Percentiles rank a stretch among this genome's conserved stretches.
Conservation (phyloP, 1,140 invertebrate species). For the Brachionus asplanchnoidis region DNA sequence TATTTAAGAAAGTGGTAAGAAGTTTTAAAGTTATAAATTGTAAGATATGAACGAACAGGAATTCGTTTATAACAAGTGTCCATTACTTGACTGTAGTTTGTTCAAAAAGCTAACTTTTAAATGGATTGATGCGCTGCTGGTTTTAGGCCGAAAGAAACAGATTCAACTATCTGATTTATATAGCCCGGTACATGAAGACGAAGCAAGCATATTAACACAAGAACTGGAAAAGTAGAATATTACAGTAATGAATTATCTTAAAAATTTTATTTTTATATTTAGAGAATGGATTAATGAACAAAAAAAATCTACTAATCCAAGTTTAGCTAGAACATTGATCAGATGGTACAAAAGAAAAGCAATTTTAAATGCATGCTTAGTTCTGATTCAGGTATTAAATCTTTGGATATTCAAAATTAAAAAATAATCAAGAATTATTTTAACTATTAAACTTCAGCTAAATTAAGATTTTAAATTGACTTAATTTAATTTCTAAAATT, state of each 20-base stretch:
- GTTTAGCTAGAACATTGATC: not conserved
- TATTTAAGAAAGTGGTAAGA: too few relatives aligned
- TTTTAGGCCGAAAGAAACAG: not conserved
- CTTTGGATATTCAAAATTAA: too few relatives aligned
- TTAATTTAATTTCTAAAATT: too few relatives aligned
- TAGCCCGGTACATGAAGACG: slow-evolving; percentile 9
- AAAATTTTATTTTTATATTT: not conserved
- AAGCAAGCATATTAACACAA: not conserved
- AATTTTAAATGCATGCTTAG: not conserved
- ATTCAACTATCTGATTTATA: slow-evolving; percentile 24
- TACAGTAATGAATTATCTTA: not conserved
- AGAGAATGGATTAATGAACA: slow-evolving; percentile 21
- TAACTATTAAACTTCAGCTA: not conserved
- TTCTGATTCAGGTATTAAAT: slow-evolving; percentile 8
- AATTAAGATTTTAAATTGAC: not conserved
- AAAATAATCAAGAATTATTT: too few relatives aligned
- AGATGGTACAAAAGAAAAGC: slow-evolving; percentile 37
- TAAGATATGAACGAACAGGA: slow-evolving; percentile 14
- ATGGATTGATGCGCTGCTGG: not conserved
- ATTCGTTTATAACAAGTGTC: slow-evolving; percentile 11
- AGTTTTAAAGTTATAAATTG: too few relatives aligned
- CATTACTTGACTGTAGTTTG: not conserved
- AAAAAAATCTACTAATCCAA: not conserved
- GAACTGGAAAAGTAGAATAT: slow-evolving; percentile 16
- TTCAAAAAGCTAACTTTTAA: slow-evolving; percentile 1